Evolutionary conservation across 2,797 vertebrate species (phyloP).

Genomic region (Zalophus californianus): DNA sequence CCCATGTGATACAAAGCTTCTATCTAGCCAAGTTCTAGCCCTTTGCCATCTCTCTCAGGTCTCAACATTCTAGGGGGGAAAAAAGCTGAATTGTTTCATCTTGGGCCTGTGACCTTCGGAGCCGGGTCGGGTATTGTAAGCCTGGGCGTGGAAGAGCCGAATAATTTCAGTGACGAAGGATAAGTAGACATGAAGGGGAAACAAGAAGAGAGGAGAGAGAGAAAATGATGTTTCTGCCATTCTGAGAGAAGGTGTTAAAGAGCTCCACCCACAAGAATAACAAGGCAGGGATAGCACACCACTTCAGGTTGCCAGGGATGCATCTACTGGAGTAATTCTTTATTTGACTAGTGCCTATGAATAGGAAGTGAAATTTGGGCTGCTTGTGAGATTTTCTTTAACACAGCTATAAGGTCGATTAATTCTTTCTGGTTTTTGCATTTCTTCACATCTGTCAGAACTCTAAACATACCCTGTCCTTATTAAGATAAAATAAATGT

Average conservation of each 20-base stretch:
- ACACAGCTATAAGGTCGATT: neutral
- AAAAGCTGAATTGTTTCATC: neutral
- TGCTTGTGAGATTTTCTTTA: neutral
- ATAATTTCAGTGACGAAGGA: neutral
- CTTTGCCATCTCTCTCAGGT: neutral
- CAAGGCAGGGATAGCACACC: neutral
- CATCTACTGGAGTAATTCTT: neutral
- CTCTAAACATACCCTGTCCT: neutral
- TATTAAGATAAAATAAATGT: slow-evolving; percentile 27
- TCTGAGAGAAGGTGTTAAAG: neutral
- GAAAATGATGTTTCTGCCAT: neutral
- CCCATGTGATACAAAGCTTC: neutral
- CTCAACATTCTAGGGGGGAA: neutral
- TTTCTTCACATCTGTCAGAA: slow-evolving; percentile 44
- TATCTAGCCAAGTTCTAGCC: neutral
- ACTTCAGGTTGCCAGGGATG: neutral
- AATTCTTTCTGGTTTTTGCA: neutral
- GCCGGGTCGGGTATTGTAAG: neutral
- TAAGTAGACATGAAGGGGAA: neutral
- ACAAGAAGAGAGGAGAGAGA: neutral
- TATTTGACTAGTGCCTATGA: neutral
- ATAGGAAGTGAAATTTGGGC: neutral
- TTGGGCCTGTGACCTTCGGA: neutral
- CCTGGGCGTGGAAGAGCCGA: neutral
- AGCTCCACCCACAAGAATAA: neutral